phyloP scores from a whole-genome alignment of 2,797 vertebrate species.

The Agapornis canus region DNA sequence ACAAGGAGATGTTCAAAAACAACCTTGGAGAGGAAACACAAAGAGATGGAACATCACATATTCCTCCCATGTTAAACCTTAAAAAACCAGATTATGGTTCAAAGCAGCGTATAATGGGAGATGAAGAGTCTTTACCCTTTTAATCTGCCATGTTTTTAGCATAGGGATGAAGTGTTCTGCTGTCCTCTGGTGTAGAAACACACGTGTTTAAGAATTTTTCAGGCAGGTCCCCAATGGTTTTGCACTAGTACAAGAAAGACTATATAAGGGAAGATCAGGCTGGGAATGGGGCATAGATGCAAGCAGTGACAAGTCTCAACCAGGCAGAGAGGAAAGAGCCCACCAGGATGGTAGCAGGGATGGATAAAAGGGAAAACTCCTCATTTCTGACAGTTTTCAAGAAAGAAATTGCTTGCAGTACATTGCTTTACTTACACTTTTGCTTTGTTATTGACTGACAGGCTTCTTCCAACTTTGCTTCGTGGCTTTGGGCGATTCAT shows the following conservation, averaged over 20 bases:
- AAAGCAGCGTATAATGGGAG: not conserved
- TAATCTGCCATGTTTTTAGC: not conserved
- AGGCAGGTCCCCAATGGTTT: not conserved
- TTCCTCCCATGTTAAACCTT: not conserved
- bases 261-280: not conserved
- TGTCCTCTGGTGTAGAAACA: not conserved
- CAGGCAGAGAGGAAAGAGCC: not conserved
- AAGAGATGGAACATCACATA: not conserved
- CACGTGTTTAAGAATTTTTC: not conserved
- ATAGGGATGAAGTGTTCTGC: not conserved
- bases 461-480: not conserved
- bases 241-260: not conserved
- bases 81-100: not conserved
- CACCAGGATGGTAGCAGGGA: not conserved
- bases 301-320: not conserved
- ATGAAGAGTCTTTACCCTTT: not conserved
- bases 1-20: constrained; percentile 44
- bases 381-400: not conserved
- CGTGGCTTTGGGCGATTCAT: not conserved
- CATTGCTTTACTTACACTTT: not conserved
- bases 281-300: rapidly evolving
- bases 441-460: not conserved
- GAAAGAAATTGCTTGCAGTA: not conserved
- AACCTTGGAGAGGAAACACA: not conserved
- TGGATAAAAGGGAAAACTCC: not conserved